Percentiles rank a stretch among this genome's conserved stretches.
phyloP scores from a whole-genome alignment of 1,140 invertebrate genomes.

The Nephila pilipes region DNA sequence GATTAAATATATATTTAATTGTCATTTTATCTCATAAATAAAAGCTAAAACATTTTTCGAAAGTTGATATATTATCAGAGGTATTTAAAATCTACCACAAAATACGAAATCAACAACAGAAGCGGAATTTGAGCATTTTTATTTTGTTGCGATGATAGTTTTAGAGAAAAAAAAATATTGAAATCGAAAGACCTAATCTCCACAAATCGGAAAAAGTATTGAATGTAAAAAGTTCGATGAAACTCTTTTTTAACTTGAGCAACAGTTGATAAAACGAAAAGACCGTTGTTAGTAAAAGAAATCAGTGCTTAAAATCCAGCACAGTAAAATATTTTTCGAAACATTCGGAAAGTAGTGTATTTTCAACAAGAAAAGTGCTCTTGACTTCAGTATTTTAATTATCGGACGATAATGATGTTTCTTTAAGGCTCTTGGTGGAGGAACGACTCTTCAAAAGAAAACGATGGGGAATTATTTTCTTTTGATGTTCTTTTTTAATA shows the following conservation, averaged over 20 bases:
- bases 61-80: no score
- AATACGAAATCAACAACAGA: no score
- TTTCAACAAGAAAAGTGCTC: background rate
- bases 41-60: no score
- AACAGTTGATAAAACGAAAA: background rate
- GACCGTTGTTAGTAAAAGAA: background rate
- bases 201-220: background rate
- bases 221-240: background rate
- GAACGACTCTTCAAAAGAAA: background rate
- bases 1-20: no score
- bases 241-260: background rate
- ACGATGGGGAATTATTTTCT: background rate
- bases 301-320: background rate
- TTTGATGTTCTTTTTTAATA: background rate
- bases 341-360: background rate
- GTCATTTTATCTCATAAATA: no score
- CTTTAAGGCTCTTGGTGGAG: background rate
- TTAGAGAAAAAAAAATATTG: background rate
- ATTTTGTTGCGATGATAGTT: no score
- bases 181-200: background rate
- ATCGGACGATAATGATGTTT: background rate
- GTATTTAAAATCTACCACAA: no score
- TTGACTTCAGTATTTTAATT: background rate
- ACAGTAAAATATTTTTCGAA: background rate
- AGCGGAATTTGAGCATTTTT: no score